phyloP scores from a whole-genome alignment of 2,113 vertebrate genomes.

The Pao palembangensis region DNA sequence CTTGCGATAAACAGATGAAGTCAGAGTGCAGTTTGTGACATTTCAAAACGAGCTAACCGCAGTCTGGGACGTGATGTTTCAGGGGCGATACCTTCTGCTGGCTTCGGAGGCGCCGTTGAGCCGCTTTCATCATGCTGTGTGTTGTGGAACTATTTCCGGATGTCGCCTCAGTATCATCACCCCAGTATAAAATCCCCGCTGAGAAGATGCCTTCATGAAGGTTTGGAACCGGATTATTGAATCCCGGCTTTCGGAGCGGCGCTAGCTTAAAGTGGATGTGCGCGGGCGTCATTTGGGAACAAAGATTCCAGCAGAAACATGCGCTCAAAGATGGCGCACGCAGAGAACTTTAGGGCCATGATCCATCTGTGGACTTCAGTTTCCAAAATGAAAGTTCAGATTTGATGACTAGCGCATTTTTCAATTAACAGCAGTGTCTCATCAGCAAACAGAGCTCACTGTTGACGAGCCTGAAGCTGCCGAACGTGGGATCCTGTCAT shows the following conservation, averaged over 20 bases:
- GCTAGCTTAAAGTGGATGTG: too few relatives aligned
- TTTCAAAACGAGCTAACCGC: neutral
- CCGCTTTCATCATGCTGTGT: neutral
- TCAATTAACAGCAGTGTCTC: too few relatives aligned
- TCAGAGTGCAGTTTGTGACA: neutral
- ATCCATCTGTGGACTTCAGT: too few relatives aligned
- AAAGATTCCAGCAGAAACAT: too few relatives aligned
- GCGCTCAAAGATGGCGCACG: too few relatives aligned
- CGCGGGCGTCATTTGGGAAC: too few relatives aligned
- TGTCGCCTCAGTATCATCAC: neutral
- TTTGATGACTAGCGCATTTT: too few relatives aligned
- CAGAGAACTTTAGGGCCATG: too few relatives aligned
- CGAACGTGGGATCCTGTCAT: conserved; percentile 24
- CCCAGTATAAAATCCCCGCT: neutral
- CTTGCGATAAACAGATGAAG: neutral
- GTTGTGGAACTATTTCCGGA: neutral
- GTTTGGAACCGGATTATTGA: neutral
- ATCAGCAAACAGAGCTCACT: neutral
- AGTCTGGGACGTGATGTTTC: neutral
- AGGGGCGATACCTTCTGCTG: neutral
- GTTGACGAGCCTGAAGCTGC: conserved; percentile 5
- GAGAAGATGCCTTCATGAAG: neutral
- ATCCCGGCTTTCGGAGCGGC: too few relatives aligned
- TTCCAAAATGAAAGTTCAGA: too few relatives aligned
- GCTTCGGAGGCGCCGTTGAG: neutral